Evolutionary conservation across 92 coral and sea anemone genomes (phyloP).

Genomic region (Siderastrea radians): DNA sequence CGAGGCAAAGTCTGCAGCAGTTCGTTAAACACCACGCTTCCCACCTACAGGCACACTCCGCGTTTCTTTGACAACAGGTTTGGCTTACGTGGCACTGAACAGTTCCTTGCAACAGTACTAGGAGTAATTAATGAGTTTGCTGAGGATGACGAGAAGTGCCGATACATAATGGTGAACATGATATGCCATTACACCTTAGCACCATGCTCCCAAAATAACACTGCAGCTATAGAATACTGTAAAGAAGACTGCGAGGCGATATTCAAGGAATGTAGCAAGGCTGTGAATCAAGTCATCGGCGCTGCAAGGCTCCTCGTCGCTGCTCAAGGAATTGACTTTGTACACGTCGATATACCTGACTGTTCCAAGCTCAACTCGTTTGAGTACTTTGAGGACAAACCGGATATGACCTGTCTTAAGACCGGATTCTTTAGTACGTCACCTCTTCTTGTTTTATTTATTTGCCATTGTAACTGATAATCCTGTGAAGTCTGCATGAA

Average conservation of each 20-base stretch:
- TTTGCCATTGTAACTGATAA: too few relatives aligned
- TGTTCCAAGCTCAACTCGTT: slow-evolving; percentile 64
- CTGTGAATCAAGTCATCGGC: slow-evolving; percentile 86
- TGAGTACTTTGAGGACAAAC: slow-evolving; percentile 36
- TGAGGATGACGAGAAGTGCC: slow-evolving; percentile 52
- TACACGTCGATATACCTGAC: slow-evolving; percentile 84
- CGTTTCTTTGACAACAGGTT: slow-evolving; percentile 92
- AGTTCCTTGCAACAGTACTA: slow-evolving; percentile 38
- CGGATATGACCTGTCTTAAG: slow-evolving; percentile 66
- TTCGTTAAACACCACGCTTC: slow-evolving; percentile 77
- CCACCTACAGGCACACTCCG: slow-evolving; percentile 53
- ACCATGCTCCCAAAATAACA: slow-evolving; percentile 81
- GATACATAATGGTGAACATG: slow-evolving; percentile 62
- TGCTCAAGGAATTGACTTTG: slow-evolving; percentile 60
- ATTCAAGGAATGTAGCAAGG: slow-evolving; percentile 70
- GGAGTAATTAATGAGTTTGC: slow-evolving; percentile 31
- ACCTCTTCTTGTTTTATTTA: too few relatives aligned
- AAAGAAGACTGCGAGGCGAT: slow-evolving; percentile 87
- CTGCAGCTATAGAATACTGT: slow-evolving; percentile 68
- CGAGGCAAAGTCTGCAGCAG: slow-evolving; percentile 64
- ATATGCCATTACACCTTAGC: slow-evolving; percentile 90
- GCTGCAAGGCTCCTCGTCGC: slow-evolving; percentile 58
- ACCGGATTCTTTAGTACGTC: slow-evolving; percentile 90
- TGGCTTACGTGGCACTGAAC: slow-evolving; percentile 77
- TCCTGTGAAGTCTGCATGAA: too few relatives aligned